Percentiles rank a stretch among this genome's conserved stretches.
phyloP scores from a whole-genome alignment of 1,140 invertebrate species.

The Zaprionus inermis region DNA sequence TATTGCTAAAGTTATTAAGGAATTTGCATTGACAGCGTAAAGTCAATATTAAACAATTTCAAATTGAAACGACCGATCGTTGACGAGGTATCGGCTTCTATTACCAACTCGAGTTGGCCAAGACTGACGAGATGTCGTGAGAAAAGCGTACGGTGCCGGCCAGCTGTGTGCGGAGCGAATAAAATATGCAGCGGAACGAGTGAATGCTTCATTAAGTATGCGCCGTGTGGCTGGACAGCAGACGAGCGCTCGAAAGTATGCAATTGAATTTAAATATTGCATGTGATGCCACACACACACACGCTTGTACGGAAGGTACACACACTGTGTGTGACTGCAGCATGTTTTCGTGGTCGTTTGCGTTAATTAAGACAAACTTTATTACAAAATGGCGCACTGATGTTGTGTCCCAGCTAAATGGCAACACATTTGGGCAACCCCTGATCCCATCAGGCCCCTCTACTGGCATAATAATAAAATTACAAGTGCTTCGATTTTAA shows the following conservation, averaged over 20 bases:
- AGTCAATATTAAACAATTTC: slow-evolving; percentile 11
- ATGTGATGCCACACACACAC: slow-evolving; percentile 48
- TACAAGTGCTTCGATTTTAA: slow-evolving; percentile 80
- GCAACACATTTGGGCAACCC: slow-evolving; percentile 33
- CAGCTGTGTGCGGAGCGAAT: slow-evolving; percentile 36
- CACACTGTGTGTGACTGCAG: background rate
- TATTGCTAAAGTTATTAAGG: slow-evolving; percentile 67
- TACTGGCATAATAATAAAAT: slow-evolving; percentile 63
- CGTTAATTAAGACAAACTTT: slow-evolving; percentile 81
- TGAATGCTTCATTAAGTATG: slow-evolving; percentile 77
- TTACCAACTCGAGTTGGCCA: background rate
- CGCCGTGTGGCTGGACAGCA: slow-evolving; percentile 66
- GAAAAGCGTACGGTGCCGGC: background rate
- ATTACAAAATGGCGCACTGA: slow-evolving; percentile 64
- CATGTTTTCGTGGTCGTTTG: slow-evolving; percentile 51
- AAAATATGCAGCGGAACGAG: slow-evolving; percentile 71
- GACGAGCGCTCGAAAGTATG: slow-evolving; percentile 70
- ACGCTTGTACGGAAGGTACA: background rate
- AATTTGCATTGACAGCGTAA: slow-evolving; percentile 61
- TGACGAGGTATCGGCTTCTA: background rate
- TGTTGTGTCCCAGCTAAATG: no score
- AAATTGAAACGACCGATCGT: background rate
- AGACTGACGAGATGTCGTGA: background rate
- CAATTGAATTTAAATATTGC: slow-evolving; percentile 83
- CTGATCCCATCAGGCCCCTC: background rate